phyloP scores from a whole-genome alignment of 2,888 invertebrate genomes.

The Acheta domesticus region DNA sequence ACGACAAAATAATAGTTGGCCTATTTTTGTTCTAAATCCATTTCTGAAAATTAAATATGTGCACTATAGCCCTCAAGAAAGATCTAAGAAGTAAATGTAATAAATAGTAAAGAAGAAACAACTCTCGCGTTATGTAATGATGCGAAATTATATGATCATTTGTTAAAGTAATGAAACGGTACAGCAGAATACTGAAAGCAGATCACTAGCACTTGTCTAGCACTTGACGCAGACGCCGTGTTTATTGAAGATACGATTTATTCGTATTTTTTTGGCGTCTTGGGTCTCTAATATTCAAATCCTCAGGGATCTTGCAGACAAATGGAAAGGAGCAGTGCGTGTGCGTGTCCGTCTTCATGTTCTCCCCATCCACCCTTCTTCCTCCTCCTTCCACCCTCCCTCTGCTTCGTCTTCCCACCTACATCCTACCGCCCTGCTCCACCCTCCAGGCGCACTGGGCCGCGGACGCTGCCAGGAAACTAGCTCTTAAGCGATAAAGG shows the following conservation, averaged over 20 bases:
- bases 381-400: not conserved
- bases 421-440: not conserved
- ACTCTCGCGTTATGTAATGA: too few species aligned
- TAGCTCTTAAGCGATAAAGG: slow-evolving; percentile 18
- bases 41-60: too few species aligned
- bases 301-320: not conserved
- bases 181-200: too few species aligned
- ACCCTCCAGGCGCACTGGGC: not conserved
- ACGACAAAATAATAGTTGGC: too few species aligned
- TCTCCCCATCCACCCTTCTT: not conserved
- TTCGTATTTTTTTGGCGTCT: not conserved
- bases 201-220: too few species aligned
- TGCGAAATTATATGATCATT: too few species aligned
- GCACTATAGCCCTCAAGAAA: too few species aligned
- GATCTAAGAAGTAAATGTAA: too few species aligned
- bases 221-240: too few species aligned
- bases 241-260: not conserved
- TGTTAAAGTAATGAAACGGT: too few species aligned
- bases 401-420: not conserved
- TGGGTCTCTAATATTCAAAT: not conserved
- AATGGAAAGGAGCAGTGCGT: not conserved
- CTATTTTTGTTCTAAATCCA: too few species aligned
- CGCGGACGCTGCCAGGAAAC: not conserved
- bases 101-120: too few species aligned
- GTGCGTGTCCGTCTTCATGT: not conserved